Conservation (phyloP, 2,888 invertebrate species). For the Cosmia trapezina region DNA sequence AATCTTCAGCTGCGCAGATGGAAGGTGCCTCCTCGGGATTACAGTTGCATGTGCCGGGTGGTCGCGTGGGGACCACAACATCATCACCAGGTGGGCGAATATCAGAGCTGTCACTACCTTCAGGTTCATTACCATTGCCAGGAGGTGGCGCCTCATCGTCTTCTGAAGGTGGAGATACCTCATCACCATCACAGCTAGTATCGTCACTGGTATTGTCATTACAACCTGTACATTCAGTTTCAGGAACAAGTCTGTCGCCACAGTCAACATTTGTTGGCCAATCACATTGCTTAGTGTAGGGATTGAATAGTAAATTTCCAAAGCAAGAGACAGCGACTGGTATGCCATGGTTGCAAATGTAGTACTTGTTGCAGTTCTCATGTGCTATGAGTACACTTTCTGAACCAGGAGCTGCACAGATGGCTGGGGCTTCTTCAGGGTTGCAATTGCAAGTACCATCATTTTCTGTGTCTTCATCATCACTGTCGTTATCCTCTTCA, state of each 20-base stretch:
- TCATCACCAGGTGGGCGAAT: slow-evolving; percentile 3
- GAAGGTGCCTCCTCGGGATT: slow-evolving; percentile 67
- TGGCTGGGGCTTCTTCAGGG: slow-evolving; percentile 65
- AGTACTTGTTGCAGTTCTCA: slow-evolving; percentile 73
- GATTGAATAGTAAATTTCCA: slow-evolving; percentile 63
- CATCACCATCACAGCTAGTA: slow-evolving; percentile 33
- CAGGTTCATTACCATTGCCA: slow-evolving; percentile 5
- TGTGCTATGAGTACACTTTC: slow-evolving; percentile 68
- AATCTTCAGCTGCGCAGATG: slow-evolving; percentile 60
- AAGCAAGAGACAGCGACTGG: slow-evolving; percentile 63
- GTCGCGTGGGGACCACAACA: slow-evolving; percentile 1
- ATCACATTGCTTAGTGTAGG: slow-evolving; percentile 65
- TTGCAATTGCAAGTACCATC: slow-evolving; percentile 62
- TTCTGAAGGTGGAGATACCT: slow-evolving; percentile 7
- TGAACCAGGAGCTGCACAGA: slow-evolving; percentile 67
- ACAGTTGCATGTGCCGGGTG: slow-evolving; percentile 53
- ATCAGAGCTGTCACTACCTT: slow-evolving; percentile 19
- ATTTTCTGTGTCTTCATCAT: slow-evolving; percentile 21
- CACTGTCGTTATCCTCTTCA: slow-evolving; percentile 34
- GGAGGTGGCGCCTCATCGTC: background rate
- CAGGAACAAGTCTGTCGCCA: slow-evolving; percentile 63
- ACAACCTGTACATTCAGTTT: slow-evolving; percentile 45
- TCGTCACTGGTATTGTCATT: slow-evolving; percentile 34
- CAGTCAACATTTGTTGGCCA: slow-evolving; percentile 69
- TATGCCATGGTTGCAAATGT: slow-evolving; percentile 66